Conservation (phyloP, 2,888 invertebrate species). For the Himalopsyche anomala region DNA sequence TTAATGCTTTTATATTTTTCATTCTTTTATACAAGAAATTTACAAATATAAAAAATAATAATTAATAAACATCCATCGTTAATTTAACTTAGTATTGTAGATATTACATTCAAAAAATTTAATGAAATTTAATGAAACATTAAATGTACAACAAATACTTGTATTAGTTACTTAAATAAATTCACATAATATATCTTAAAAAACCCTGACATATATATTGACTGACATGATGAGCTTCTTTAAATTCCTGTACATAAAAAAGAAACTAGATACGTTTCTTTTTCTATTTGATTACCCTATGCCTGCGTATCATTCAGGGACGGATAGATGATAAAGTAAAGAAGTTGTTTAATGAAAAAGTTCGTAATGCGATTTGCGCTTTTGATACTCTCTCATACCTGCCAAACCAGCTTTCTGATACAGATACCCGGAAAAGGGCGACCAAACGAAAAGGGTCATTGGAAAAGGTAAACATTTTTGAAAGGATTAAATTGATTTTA, state of each 20-base stretch:
- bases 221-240: background rate
- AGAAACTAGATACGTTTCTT: background rate
- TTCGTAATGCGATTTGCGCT: slow-evolving; percentile 22
- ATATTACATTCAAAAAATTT: too few species aligned
- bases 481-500: slow-evolving; percentile 30
- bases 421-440: slow-evolving; percentile 21
- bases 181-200: too few species aligned
- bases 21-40: too few species aligned
- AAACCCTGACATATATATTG: background rate
- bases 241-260: background rate
- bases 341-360: slow-evolving; percentile 34
- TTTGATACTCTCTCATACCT: slow-evolving; percentile 21
- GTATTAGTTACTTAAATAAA: too few species aligned
- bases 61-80: too few species aligned
- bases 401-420: slow-evolving; percentile 16
- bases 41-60: too few species aligned
- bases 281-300: slow-evolving; percentile 34
- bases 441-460: slow-evolving; percentile 30
- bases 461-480: slow-evolving; percentile 18
- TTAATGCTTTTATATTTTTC: too few species aligned
- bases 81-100: too few species aligned
- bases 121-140: too few species aligned
- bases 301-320: background rate
- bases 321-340: slow-evolving; percentile 13
- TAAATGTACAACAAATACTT: too few species aligned